Conservation (phyloP, 2,888 invertebrate species). For the Sinodicranocentrus sp. region DNA sequence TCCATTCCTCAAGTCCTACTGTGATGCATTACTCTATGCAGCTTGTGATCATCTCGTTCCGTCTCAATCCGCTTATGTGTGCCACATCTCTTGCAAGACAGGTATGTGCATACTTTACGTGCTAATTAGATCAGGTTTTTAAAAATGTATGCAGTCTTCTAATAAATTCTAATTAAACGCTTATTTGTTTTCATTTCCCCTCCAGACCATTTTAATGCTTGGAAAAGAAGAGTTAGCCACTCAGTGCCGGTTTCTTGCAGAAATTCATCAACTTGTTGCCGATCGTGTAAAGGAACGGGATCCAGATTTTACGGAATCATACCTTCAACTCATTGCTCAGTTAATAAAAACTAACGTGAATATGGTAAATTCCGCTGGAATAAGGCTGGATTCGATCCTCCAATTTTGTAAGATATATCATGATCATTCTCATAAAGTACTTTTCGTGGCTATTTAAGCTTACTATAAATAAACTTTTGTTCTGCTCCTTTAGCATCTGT, state of each 20-base stretch:
- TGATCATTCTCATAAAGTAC: not conserved
- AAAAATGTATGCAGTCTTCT: not conserved
- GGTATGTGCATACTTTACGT: slow-evolving; percentile 36
- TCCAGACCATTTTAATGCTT: slow-evolving; percentile 73
- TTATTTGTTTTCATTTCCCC: too few species aligned
- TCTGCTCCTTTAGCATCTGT: slow-evolving; percentile 62
- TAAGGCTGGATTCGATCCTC: slow-evolving; percentile 69
- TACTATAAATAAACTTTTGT: slow-evolving; percentile 15
- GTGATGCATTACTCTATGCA: slow-evolving; percentile 74
- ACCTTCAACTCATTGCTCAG: slow-evolving; percentile 73
- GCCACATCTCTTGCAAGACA: slow-evolving; percentile 72
- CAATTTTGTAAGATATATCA: slow-evolving; percentile 55
- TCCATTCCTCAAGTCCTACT: slow-evolving; percentile 71
- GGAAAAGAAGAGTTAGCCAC: slow-evolving; percentile 72
- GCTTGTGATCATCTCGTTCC: slow-evolving; percentile 73
- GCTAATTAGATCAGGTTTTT: not conserved
- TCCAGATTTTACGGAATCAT: slow-evolving; percentile 75
- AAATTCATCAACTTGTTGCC: slow-evolving; percentile 70
- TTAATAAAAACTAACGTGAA: slow-evolving; percentile 67
- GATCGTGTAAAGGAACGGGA: slow-evolving; percentile 72
- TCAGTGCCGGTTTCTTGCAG: slow-evolving; percentile 72
- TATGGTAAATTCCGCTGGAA: slow-evolving; percentile 70
- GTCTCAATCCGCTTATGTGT: slow-evolving; percentile 70
- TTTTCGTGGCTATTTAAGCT: slow-evolving; percentile 22
- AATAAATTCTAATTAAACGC: too few species aligned